phyloP scores from a whole-genome alignment of 1,140 invertebrate genomes.

The Holcopasites calliopsidis region DNA sequence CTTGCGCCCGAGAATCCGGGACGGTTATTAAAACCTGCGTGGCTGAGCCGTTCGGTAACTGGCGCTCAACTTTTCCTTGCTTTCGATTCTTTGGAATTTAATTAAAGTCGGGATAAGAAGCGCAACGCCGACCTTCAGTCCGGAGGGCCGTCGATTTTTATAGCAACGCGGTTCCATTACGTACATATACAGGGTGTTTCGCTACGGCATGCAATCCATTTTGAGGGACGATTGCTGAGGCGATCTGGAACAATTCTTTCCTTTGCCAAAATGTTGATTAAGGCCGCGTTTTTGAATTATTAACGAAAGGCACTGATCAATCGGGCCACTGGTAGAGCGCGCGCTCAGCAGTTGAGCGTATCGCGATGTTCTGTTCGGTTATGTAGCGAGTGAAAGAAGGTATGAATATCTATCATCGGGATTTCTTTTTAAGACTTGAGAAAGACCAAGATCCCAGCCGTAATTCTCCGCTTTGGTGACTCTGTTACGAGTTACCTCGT shows the following conservation, averaged over 20 bases:
- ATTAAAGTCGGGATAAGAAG: slow-evolving; percentile 58
- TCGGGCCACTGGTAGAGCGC: too few species aligned
- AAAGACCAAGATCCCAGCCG: slow-evolving; percentile 47
- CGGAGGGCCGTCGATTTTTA: slow-evolving; percentile 27
- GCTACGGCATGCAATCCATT: too few species aligned
- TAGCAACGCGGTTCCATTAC: slow-evolving; percentile 43
- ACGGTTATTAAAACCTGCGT: slow-evolving; percentile 66
- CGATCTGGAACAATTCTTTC: too few species aligned
- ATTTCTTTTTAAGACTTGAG: slow-evolving; percentile 19
- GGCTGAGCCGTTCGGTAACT: slow-evolving; percentile 53
- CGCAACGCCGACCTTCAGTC: slow-evolving; percentile 40
- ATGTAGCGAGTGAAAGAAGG: too few species aligned
- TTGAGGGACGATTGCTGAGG: too few species aligned
- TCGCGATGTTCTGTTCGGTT: too few species aligned
- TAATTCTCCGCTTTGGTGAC: slow-evolving; percentile 60
- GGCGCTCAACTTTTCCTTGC: slow-evolving; percentile 50
- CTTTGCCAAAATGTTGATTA: too few species aligned
- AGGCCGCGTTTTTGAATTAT: too few species aligned
- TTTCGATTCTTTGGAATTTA: slow-evolving; percentile 66
- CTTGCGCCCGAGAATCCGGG: slow-evolving; percentile 51
- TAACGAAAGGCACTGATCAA: too few species aligned
- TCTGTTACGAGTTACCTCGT: slow-evolving; percentile 51
- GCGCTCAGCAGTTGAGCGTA: too few species aligned
- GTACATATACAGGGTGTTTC: slow-evolving; percentile 3
- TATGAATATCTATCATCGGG: background rate